Percentiles rank a stretch among this genome's conserved stretches.
Conservation (phyloP, 2,888 invertebrate genomes). For the Metallyticus violacea region DNA sequence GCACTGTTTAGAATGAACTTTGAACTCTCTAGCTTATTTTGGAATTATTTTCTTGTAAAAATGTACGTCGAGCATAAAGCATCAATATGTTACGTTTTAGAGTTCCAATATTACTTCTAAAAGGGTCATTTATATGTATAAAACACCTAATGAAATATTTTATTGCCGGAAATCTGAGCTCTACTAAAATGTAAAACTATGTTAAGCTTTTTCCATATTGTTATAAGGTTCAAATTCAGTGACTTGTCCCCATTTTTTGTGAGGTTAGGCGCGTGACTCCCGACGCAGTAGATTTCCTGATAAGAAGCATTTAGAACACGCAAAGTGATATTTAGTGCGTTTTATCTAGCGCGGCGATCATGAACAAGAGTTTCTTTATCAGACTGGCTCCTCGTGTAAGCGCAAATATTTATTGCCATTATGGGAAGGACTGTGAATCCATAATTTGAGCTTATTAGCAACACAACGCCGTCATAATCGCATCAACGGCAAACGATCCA, state of each 20-base stretch:
- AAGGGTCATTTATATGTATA: too few relatives aligned
- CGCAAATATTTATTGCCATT: neutral
- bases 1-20: too few relatives aligned
- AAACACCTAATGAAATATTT: too few relatives aligned
- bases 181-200: too few relatives aligned
- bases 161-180: too few relatives aligned
- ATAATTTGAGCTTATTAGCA: neutral
- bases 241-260: neutral
- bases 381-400: neutral
- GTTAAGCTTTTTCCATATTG: too few relatives aligned
- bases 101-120: too few relatives aligned
- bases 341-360: neutral
- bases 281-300: neutral
- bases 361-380: neutral
- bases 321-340: neutral
- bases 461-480: neutral
- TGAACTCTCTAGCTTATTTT: too few relatives aligned
- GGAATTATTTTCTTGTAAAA: too few relatives aligned
- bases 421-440: neutral
- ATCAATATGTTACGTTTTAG: too few relatives aligned
- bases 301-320: neutral
- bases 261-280: neutral
- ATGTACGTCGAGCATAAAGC: too few relatives aligned
- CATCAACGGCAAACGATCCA: neutral
- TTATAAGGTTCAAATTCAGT: neutral